Evolutionary conservation across 2,113 vertebrate genomes (phyloP).

Genomic region (Anoplopoma fimbria): DNA sequence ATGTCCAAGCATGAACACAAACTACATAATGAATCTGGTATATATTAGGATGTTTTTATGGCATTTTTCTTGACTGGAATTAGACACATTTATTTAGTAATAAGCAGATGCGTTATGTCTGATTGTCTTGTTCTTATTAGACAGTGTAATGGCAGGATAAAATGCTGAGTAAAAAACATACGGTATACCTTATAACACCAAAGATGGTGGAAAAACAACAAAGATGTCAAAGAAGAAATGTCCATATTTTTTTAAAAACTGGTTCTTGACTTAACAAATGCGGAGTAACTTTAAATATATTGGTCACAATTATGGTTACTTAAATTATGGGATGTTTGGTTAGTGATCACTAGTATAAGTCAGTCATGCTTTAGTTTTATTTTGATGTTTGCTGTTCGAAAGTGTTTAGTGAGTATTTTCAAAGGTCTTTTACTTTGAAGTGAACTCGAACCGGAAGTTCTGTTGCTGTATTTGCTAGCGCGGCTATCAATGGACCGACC

Average conservation of each 20-base stretch:
- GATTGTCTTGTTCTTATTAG: background rate
- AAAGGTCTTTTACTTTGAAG: conserved; percentile 51
- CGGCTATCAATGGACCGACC: conserved; percentile 59
- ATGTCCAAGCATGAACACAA: background rate
- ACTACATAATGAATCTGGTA: background rate
- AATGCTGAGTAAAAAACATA: background rate
- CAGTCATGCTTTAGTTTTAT: background rate
- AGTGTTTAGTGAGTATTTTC: background rate
- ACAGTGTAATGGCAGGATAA: background rate
- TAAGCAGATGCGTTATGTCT: background rate
- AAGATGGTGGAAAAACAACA: background rate
- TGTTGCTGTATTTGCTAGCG: background rate
- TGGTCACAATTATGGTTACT: background rate
- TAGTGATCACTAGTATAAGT: background rate
- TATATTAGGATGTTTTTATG: background rate
- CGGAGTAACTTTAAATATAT: background rate
- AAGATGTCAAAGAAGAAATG: background rate
- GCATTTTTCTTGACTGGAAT: background rate
- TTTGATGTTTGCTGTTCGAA: background rate
- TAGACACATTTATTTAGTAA: background rate
- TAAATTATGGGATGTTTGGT: background rate
- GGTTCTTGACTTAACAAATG: background rate
- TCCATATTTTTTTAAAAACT: background rate
- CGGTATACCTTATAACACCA: background rate
- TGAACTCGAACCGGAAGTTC: conserved; percentile 14